Evolutionary conservation across 2,888 invertebrate species (phyloP).

Genomic region (Odontomyia ornata): DNA sequence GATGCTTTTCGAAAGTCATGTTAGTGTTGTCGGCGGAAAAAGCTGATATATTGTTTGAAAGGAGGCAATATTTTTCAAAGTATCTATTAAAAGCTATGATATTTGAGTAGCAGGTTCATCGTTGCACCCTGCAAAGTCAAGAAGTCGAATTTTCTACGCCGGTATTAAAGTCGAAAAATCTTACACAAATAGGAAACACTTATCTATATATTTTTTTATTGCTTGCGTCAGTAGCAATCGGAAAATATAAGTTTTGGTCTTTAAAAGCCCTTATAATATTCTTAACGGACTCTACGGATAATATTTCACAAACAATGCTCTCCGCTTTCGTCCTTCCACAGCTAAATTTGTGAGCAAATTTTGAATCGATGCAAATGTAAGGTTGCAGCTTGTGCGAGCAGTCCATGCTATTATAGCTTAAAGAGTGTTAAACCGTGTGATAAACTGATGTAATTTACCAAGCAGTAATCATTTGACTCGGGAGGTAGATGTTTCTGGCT

Average conservation of each 20-base stretch:
- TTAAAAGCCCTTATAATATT: no score
- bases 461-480: not conserved
- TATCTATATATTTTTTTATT: no score
- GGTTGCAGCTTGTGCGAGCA: not conserved
- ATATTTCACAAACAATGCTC: not conserved
- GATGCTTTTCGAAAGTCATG: not conserved
- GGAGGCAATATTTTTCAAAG: not conserved
- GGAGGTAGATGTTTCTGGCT: no score
- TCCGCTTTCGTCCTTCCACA: no score
- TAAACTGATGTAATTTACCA: not conserved
- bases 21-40: not conserved
- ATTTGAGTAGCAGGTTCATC: no score
- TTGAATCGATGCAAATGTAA: not conserved
- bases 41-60: not conserved
- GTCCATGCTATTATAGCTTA: not conserved
- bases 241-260: no score
- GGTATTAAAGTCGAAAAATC: no score
- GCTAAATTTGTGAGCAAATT: not conserved
- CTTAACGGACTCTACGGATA: no score
- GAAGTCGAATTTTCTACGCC: no score
- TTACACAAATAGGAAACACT: no score
- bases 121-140: no score
- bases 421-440: not conserved
- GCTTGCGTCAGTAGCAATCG: no score
- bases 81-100: not conserved